Evolutionary conservation across 2,888 invertebrate genomes (phyloP).

Genomic region (Dolichopus griseipennis): DNA sequence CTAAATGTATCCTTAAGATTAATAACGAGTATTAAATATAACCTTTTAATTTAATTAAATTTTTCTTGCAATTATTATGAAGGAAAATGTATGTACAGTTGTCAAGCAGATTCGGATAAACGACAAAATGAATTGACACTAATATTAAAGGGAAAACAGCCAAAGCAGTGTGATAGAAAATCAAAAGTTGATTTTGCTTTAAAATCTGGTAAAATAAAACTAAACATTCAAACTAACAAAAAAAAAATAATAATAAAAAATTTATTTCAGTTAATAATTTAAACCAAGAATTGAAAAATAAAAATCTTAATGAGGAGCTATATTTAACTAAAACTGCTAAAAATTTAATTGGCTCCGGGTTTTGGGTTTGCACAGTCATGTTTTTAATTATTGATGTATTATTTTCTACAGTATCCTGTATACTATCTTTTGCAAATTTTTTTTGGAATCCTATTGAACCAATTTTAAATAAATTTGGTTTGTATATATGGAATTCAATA

Average conservation of each 20-base stretch:
- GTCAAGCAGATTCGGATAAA: slow-evolving; percentile 29
- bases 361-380: slow-evolving; percentile 51
- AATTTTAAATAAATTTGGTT: slow-evolving; percentile 41
- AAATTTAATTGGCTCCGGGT: slow-evolving; percentile 35
- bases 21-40: too few species aligned
- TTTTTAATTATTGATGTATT: slow-evolving; percentile 46
- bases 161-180: slow-evolving; percentile 19
- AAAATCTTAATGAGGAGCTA: slow-evolving; percentile 12
- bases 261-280: neutral
- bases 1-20: too few species aligned
- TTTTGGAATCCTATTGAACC: slow-evolving; percentile 52
- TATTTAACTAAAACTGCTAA: slow-evolving; percentile 17
- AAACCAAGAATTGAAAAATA: slow-evolving; percentile 11
- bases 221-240: too few species aligned
- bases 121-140: slow-evolving; percentile 30
- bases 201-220: neutral
- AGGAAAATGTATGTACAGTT: slow-evolving; percentile 42
- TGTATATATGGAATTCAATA: slow-evolving; percentile 53
- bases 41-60: slow-evolving; percentile 23
- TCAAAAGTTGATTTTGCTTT: neutral
- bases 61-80: slow-evolving; percentile 35
- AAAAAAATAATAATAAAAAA: neutral
- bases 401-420: slow-evolving; percentile 44
- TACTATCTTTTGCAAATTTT: slow-evolving; percentile 51
- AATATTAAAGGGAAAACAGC: slow-evolving; percentile 28